Conservation (phyloP, 2,888 invertebrate species). For the Stenodema calcarata region DNA sequence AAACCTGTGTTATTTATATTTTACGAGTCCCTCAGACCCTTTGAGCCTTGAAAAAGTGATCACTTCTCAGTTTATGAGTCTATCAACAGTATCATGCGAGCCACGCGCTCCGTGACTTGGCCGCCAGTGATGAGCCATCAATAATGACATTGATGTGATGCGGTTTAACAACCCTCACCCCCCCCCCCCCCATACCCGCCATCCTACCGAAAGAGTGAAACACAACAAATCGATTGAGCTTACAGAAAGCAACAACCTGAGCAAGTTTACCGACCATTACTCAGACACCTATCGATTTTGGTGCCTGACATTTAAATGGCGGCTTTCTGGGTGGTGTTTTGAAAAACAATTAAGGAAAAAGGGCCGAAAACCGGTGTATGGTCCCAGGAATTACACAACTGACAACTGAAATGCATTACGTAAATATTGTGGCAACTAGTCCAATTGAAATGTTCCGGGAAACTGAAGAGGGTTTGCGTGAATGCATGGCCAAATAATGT, state of each 20-base stretch:
- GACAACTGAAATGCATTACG: no score
- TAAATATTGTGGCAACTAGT: no score
- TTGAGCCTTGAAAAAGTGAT: conserved; percentile 13
- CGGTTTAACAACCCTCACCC: background rate
- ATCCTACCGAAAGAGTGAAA: background rate
- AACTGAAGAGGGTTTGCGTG: no score
- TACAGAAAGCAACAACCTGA: conserved; percentile 6
- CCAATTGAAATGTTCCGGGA: no score
- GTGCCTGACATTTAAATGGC: background rate
- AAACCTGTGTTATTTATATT: no score
- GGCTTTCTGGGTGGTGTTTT: background rate
- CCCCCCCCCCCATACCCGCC: no score
- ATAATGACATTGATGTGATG: conserved; percentile 1
- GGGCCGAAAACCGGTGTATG: background rate
- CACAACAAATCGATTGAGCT: conserved; percentile 4
- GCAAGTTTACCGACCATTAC: background rate
- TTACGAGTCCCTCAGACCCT: background rate
- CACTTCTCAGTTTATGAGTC: background rate
- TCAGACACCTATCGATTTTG: background rate
- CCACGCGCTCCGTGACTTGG: background rate
- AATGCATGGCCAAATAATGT: no score
- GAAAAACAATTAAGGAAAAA: background rate
- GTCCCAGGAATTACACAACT: no score
- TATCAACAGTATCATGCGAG: conserved; percentile 6
- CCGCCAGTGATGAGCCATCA: background rate